Evolutionary conservation across 2,113 vertebrate species (phyloP).

Genomic region (Anolis carolinensis): DNA sequence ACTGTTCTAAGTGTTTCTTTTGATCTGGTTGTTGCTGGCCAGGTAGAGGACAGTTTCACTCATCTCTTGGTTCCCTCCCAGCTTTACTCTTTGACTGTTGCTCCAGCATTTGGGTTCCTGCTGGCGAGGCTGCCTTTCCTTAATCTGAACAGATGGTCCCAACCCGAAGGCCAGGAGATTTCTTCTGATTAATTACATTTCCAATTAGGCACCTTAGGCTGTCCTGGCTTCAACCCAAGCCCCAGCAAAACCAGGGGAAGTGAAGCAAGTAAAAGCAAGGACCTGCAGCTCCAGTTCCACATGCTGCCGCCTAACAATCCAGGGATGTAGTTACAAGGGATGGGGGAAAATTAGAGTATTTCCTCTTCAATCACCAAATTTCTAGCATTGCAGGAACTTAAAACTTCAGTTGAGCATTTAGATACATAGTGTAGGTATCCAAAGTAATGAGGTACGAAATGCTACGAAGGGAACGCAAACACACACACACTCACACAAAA

Average conservation of each 20-base stretch:
- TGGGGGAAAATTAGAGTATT: too few species aligned
- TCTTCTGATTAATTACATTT: constrained; percentile 44
- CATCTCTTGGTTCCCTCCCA: not conserved
- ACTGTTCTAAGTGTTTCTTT: not conserved
- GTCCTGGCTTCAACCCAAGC: not conserved
- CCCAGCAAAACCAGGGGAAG: not conserved
- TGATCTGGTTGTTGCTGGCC: not conserved
- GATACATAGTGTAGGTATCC: too few species aligned
- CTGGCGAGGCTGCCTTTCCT: constrained; percentile 9
- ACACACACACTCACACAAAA: too few species aligned
- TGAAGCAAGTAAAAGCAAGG: not conserved
- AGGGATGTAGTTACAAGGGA: too few species aligned
- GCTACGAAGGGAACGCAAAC: too few species aligned
- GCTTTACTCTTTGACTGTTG: not conserved
- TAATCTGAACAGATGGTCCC: constrained; percentile 30
- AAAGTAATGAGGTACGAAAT: too few species aligned
- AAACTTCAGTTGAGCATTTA: too few species aligned
- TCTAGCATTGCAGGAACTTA: too few species aligned
- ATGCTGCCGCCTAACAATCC: too few species aligned
- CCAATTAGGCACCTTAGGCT: constrained; percentile 30
- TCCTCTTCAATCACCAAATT: too few species aligned
- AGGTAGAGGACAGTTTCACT: not conserved
- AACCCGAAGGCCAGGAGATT: constrained; percentile 29
- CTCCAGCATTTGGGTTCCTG: constrained; percentile 19
- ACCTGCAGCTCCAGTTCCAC: not conserved